Evolutionary conservation across 2,797 vertebrate genomes (phyloP), one percentile per base, ranked within the genome.

Genomic region (Clamator glandarius): DNA sequence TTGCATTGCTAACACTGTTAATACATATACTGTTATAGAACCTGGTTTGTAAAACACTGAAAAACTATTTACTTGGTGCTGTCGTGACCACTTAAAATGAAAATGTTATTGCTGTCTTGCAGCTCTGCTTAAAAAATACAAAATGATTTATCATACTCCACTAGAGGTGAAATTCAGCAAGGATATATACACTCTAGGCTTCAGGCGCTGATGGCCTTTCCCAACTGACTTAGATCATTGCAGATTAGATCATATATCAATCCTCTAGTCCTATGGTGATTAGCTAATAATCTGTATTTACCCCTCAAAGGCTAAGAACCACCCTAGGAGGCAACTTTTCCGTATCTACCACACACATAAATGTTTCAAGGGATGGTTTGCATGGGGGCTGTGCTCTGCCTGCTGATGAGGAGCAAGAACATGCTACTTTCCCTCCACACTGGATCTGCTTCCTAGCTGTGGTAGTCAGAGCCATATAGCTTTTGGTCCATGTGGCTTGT

Each of bases 1-100:
- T 88, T 76, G n/a, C 35, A 64, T 54, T 46, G 25, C 50, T 72
- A 61, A 72, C 31, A 44, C 35, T 52, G 50, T 61, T 78, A 84
- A 81, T 78, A 55, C 59, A 52, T 42, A n/a, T 58, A 28, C 68
- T 1, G 4, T 68, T 87, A 35, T 6, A 16, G 25, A 84, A 25
- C 61, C 51, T 76, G 83, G 41, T 79, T 89, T 90, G 90, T 91
- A 87, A 93, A 89, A 83, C 28, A 48, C 44, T 61, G 88, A 61
- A 89, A 42, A 91, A 91, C 89, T 82, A 87, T 84, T 92, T 89
- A 84, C 51, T 76, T 76, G 33, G 36, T 76, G 59, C 42, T 35
- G 54, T 12, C 7, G 35, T 84, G 82, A 59, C 79, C 67, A 61
- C 31, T 74, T 69, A 51, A 76, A 92, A 73, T 35, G 39, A 62